phyloP scores from a whole-genome alignment of 2,797 vertebrate genomes.

The Sitta carolinensis region DNA sequence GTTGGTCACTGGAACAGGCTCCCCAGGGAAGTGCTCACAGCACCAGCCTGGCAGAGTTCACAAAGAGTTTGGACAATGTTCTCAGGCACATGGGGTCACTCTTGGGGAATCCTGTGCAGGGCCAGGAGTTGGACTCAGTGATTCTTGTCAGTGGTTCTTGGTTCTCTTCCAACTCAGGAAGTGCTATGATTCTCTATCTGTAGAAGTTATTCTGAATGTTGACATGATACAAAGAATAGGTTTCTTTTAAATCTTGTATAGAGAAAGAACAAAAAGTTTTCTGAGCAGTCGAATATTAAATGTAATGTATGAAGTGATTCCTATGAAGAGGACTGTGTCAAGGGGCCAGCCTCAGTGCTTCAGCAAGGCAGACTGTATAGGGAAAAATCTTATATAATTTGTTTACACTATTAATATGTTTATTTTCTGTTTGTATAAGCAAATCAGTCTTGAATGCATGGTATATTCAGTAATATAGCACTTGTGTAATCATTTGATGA shows the following conservation, averaged over 20 bases:
- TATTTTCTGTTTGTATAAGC: not conserved
- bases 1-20: not conserved
- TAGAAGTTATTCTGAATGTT: not conserved
- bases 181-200: not conserved
- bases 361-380: not conserved
- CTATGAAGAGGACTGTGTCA: not conserved
- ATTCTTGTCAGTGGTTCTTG: not conserved
- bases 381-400: not conserved
- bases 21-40: not conserved
- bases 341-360: not conserved
- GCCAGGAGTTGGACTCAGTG: not conserved
- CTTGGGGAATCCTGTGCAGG: not conserved
- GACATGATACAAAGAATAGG: not conserved
- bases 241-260: not conserved
- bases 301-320: not conserved
- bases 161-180: not conserved
- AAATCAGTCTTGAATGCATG: not conserved
- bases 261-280: not conserved
- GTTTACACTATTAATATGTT: not conserved
- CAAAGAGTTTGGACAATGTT: fast-evolving
- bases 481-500: not conserved
- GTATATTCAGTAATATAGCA: not conserved
- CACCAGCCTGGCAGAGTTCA: not conserved
- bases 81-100: not conserved
- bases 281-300: not conserved